Base-by-base conservation (phyloP, 2,113 vertebrate species). In the Lampris incognitus region DNA sequence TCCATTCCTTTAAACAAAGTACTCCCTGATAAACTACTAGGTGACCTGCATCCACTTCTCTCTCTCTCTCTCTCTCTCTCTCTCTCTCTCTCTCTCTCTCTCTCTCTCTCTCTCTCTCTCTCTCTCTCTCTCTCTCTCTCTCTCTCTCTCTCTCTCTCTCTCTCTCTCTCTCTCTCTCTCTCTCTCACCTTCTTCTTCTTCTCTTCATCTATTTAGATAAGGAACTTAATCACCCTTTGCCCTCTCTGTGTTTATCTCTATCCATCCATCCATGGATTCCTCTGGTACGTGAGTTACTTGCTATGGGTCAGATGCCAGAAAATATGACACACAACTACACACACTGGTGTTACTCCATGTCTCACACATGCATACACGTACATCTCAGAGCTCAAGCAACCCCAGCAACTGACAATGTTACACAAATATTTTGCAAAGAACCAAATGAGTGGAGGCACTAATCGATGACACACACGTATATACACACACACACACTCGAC, bases 21-120 rank as follows among this genome's bases (percentile, higher is more conserved):
- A 74, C 13, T 54, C 60, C 4, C 50, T 81, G 76, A 85, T 85
- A 84, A 76, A 79, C 74, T 69, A 76, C 79, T 24, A 50, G 52
- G 61, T 81, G 82, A 87, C 63, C 83, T 79, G 68, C 61, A 58
- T 77, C 77, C 49, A 78, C 52, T 46, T 44, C 59, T 38, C 37
- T 40, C 40, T 41, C 62, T n/a, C 7, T 57, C 64, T 39, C 37
- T 44, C 24, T 3, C 61, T 13, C 74, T 74, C 70, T 66, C 63
- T 55, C 87, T 76, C 66, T 69, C 67, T 72, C 62, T 56, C 46
- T 24, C 72, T 69, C 66, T 72, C 56, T 41, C 24, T 11, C 38
- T 49, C 9, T 40, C 37, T 44, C 59, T n/a, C n/a, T n/a, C n/a
- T n/a, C n/a, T n/a, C n/a, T n/a, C n/a, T n/a, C n/a, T n/a, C n/a